Conservation (phyloP, 2,113 vertebrate genomes). For the Aepyceros melampus region DNA sequence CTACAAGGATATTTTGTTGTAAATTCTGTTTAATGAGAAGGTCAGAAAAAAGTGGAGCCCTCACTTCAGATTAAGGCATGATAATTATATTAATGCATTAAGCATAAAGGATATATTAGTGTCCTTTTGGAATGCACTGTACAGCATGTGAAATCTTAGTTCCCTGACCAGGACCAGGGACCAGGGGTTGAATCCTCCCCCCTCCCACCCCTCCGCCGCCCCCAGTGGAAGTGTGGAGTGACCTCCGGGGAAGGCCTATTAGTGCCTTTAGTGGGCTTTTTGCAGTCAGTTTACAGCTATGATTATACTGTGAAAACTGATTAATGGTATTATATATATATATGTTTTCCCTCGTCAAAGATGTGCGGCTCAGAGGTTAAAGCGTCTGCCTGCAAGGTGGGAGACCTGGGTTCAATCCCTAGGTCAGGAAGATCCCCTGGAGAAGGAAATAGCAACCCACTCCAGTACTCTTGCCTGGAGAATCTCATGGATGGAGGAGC, state of each 20-base stretch:
- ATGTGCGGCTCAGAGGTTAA: too few relatives aligned
- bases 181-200: neutral
- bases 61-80: neutral
- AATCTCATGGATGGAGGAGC: too few relatives aligned
- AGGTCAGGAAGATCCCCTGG: too few relatives aligned
- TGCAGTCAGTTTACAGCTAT: neutral
- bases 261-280: neutral
- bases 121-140: neutral
- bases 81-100: neutral
- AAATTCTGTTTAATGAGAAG: neutral
- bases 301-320: neutral
- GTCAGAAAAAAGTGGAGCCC: neutral
- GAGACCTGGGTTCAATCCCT: too few relatives aligned
- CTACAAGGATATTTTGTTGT: neutral
- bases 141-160: neutral
- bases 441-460: too few relatives aligned
- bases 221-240: neutral
- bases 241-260: neutral
- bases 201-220: accelerated
- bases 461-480: too few relatives aligned
- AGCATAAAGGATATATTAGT: neutral
- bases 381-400: too few relatives aligned
- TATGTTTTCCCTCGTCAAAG: neutral
- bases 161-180: neutral
- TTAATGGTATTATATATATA: neutral